Evolutionary conservation across 1,140 invertebrate species (phyloP).

Genomic region (Heliothis subflexa): DNA sequence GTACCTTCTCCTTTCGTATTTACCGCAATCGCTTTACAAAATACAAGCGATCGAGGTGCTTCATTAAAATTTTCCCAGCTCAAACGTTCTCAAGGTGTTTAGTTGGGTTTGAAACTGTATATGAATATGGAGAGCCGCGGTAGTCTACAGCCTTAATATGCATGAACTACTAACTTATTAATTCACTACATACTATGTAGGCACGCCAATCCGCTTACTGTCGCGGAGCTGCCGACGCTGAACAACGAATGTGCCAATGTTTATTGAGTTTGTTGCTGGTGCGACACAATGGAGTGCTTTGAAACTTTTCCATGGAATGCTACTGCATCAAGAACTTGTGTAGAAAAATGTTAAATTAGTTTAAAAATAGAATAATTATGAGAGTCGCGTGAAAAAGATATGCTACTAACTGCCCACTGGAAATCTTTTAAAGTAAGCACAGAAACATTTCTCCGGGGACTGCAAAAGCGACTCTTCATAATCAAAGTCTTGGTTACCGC

Average conservation of each 20-base stretch:
- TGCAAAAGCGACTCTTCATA: conserved; percentile 2
- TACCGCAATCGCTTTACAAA: neutral
- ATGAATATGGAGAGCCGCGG: conserved; percentile 69
- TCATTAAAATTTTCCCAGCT: neutral
- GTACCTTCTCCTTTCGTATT: neutral
- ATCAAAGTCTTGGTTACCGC: conserved; percentile 5
- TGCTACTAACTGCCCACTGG: neutral
- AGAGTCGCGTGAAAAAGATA: neutral
- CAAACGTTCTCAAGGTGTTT: conserved; percentile 29
- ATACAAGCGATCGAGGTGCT: neutral
- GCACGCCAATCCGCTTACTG: conserved; percentile 59
- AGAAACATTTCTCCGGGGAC: neutral
- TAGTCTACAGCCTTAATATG: conserved; percentile 67
- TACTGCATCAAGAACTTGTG: no score
- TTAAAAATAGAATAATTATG: neutral
- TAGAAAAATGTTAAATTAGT: neutral
- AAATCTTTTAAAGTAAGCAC: neutral
- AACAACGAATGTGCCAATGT: conserved; percentile 13
- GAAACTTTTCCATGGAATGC: no score
- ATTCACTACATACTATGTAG: conserved; percentile 69
- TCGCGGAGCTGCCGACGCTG: conserved; percentile 17
- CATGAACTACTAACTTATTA: conserved; percentile 74
- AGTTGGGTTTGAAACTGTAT: conserved; percentile 44
- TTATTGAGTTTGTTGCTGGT: conserved; percentile 11
- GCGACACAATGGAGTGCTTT: no score